These are phyloP conservation scores for Botrylloides violaceus DNA, from an alignment of 23 tunicate species.

Conservation along the genomic window DNA sequence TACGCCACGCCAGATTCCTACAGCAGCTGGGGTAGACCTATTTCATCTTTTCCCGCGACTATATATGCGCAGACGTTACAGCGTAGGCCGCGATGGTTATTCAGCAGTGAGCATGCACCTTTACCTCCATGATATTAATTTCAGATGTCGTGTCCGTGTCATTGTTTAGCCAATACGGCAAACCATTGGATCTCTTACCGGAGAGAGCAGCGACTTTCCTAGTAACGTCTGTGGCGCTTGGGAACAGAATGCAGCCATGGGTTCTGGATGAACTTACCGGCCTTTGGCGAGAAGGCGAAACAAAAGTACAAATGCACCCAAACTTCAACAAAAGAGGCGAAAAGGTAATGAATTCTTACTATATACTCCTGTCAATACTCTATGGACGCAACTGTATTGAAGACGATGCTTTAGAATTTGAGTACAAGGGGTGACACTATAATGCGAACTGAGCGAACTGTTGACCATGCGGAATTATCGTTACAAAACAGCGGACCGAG, in stretches of 20 bases:
- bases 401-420: too few species aligned
- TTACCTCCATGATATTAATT: neutral
- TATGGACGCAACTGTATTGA: too few species aligned
- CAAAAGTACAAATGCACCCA: conserved; percentile 38
- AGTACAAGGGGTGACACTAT: too few species aligned
- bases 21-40: too few species aligned
- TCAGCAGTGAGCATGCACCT: neutral
- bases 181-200: conserved; percentile 52
- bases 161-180: conserved; percentile 22
- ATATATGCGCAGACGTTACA: too few species aligned
- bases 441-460: too few species aligned
- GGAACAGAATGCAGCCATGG: conserved; percentile 59
- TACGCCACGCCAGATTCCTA: too few species aligned
- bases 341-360: conserved; percentile 39
- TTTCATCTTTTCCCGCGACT: too few species aligned
- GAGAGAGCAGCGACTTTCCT: conserved; percentile 41
- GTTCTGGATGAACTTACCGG: conserved; percentile 78
- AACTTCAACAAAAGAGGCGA: conserved; percentile 35
- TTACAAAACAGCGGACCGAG: too few species aligned
- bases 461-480: too few species aligned
- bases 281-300: conserved; percentile 61
- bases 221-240: conserved; percentile 26
- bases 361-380: too few species aligned
- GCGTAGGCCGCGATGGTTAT: too few species aligned
- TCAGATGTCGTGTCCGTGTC: conserved; percentile 61